Evolutionary conservation across 2,113 vertebrate species (phyloP).

Genomic region (Rhizomys pruinosus): DNA sequence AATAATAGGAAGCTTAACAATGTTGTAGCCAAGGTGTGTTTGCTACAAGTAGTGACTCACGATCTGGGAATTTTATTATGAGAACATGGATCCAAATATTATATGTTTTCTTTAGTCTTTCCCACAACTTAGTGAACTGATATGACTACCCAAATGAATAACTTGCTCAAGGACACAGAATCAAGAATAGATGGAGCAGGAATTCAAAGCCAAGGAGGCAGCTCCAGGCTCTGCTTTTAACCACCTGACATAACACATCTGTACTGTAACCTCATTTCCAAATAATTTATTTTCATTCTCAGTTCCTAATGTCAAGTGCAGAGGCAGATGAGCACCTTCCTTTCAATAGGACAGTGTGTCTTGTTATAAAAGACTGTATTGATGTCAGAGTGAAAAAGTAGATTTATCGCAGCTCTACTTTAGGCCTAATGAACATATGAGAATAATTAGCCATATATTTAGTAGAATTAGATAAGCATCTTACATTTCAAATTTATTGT

Average conservation of each 20-base stretch:
- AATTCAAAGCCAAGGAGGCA: background rate
- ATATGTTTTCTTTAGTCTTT: background rate
- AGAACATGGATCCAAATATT: background rate
- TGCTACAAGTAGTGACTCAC: background rate
- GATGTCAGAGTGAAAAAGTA: background rate
- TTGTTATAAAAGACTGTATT: background rate
- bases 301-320: background rate
- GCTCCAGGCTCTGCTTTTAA: background rate
- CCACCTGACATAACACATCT: background rate
- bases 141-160: background rate
- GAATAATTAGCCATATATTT: background rate
- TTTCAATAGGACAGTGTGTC: background rate
- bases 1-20: too few species aligned
- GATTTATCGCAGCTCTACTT: background rate
- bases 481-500: background rate
- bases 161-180: background rate
- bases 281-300: background rate
- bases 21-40: too few species aligned
- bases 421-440: background rate
- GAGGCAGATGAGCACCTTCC: background rate
- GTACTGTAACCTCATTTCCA: background rate
- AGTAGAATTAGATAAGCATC: background rate
- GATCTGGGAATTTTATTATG: background rate
- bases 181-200: conserved; percentile 10
- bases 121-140: background rate